phyloP scores from a whole-genome alignment of 1,140 invertebrate genomes.

The Drosophila paulistorum region DNA sequence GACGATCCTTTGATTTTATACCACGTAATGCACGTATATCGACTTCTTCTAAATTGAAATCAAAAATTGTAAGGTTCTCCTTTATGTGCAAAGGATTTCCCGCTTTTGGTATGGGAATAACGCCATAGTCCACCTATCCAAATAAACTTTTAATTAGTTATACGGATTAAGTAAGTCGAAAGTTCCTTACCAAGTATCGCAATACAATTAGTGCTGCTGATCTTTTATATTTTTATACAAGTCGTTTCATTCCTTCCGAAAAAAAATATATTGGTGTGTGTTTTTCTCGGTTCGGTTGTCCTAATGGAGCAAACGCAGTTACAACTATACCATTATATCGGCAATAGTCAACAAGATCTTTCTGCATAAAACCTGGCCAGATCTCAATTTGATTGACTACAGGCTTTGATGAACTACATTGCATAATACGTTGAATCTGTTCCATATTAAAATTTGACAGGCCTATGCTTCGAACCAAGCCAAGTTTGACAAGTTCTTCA shows the following conservation, averaged over 20 bases:
- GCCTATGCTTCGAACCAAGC: slow-evolving; percentile 89
- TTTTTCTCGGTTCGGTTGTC: slow-evolving; percentile 87
- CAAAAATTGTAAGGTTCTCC: slow-evolving; percentile 90
- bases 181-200: slow-evolving; percentile 85
- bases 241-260: slow-evolving; percentile 86
- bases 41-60: slow-evolving; percentile 87
- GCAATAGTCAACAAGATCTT: slow-evolving; percentile 88
- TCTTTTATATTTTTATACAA: slow-evolving; percentile 88
- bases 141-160: not conserved
- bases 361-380: slow-evolving; percentile 92
- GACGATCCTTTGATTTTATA: slow-evolving; percentile 47
- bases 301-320: slow-evolving; percentile 90
- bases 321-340: slow-evolving; percentile 86
- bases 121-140: slow-evolving; percentile 88
- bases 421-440: slow-evolving; percentile 88
- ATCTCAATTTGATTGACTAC: slow-evolving; percentile 90
- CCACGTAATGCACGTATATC: slow-evolving; percentile 85
- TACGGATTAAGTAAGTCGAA: not conserved
- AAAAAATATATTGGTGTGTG: slow-evolving; percentile 86
- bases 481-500: slow-evolving; percentile 88
- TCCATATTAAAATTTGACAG: slow-evolving; percentile 92
- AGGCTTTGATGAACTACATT: slow-evolving; percentile 88
- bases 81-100: slow-evolving; percentile 88
- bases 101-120: slow-evolving; percentile 92
- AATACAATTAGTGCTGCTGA: slow-evolving; percentile 88